These are phyloP conservation scores for Graptemys geographica DNA, from an alignment of 2,797 vertebrate genomes.

Conservation along the genomic window DNA sequence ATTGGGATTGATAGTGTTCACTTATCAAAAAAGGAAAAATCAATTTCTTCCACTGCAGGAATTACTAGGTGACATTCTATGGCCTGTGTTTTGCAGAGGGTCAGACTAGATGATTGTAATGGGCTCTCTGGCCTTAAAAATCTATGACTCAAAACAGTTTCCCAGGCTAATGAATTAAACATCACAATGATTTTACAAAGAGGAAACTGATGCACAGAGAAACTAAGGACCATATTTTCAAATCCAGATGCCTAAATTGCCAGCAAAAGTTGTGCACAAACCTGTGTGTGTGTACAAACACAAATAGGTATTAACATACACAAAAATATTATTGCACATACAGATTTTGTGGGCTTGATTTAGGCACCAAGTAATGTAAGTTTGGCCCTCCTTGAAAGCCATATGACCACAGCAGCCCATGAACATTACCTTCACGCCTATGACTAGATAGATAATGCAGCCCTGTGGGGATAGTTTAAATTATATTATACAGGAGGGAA, in stretches of 20 bases:
- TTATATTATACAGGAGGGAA: not conserved
- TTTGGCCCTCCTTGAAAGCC: not conserved
- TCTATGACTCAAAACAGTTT: not conserved
- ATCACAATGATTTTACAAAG: not conserved
- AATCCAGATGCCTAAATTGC: not conserved
- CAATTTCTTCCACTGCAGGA: not conserved
- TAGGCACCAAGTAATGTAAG: not conserved
- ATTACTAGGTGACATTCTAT: no score
- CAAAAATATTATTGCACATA: not conserved
- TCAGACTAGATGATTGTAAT: not conserved
- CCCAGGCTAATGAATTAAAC: not conserved
- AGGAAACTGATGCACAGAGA: not conserved
- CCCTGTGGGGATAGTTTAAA: not conserved
- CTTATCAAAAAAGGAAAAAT: not conserved
- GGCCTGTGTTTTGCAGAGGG: not conserved
- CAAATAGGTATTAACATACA: not conserved
- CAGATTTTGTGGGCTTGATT: not conserved
- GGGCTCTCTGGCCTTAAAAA: not conserved
- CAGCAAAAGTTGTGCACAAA: not conserved
- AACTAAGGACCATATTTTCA: constrained; percentile 9
- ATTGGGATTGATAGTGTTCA: not conserved
- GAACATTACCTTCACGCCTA: not conserved
- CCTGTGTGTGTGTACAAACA: not conserved
- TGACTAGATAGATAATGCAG: not conserved
- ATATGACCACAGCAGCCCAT: not conserved